Base-by-base conservation (phyloP, 1,140 invertebrate species). In the Ceratosolen solmsi region DNA sequence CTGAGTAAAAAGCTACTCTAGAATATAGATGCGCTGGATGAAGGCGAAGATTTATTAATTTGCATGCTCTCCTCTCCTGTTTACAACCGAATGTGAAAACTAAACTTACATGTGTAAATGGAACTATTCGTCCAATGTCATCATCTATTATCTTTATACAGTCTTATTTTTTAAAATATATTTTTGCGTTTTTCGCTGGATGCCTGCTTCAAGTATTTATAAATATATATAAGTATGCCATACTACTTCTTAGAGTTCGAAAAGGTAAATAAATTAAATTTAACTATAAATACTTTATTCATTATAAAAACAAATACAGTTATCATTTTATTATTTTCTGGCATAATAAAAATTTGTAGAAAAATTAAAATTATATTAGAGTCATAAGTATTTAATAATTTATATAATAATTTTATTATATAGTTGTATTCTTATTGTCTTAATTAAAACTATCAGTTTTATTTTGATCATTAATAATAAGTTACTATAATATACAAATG, bases 1-100 rank as follows among this genome's bases (percentile, higher is more conserved):
- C 2, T 0, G 20, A 41, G 60, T 41, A 68, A 33, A 68, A 51
- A 77, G 41, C 58, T n/a, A 51, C 38, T 13, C 4, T 1, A n/a
- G 41, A 77, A 77, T 77, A 77, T 54, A 36, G 46, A 68, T 78
- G 27, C 27, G 27, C 27, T 11, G 46, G 30, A 78, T 78, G 68
- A 68, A 78, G 63, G 75, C 36, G 63, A 78, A 54, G 75, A 78
- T 78, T 68, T 78, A 78, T 78, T 78, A 78, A 78, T 78, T 78
- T 78, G 60, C 46, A 68, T 22, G 30, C 20, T 68, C 15, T 68
- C 51, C 9, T 36, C 60, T 68, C 63, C 25, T 36, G 17, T 68
- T 68, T 65, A 20, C 36, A n/a, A 27, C 27, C 4, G 58, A 15
- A 15, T 15, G 74, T 22, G 41, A 30, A 17, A 3, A n/a, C 41